phyloP scores from a whole-genome alignment of 2,888 invertebrate genomes.

The Erebia aethiops region DNA sequence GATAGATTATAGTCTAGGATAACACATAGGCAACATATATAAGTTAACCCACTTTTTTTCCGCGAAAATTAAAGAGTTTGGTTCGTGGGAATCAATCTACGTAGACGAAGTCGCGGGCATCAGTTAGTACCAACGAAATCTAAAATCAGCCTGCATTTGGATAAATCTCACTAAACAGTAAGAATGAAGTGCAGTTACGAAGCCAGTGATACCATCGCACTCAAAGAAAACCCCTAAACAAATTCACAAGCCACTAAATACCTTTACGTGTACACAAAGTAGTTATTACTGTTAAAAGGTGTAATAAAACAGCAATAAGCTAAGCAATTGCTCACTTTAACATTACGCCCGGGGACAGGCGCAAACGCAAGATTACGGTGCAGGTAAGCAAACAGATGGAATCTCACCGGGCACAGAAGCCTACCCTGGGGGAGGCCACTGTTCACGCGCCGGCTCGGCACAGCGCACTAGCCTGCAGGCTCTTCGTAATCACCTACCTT shows the following conservation, averaged over 20 bases:
- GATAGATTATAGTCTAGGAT: too few species aligned
- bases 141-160: too few species aligned
- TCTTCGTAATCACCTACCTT: constrained; percentile 54
- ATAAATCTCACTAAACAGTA: not conserved
- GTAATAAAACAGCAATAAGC: constrained; percentile 40
- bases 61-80: too few species aligned
- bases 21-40: too few species aligned
- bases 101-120: too few species aligned
- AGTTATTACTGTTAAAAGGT: constrained; percentile 35
- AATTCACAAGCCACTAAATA: constrained; percentile 11
- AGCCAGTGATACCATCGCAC: not conserved
- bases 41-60: too few species aligned
- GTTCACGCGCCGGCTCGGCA: constrained; percentile 43
- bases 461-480: constrained; percentile 55
- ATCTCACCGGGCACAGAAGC: constrained; percentile 62
- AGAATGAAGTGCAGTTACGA: not conserved
- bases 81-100: too few species aligned
- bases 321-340: constrained; percentile 48
- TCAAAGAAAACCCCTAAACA: not conserved
- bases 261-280: constrained; percentile 22
- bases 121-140: too few species aligned
- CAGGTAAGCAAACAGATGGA: constrained; percentile 50
- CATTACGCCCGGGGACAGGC: constrained; percentile 47
- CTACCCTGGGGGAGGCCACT: constrained; percentile 60
- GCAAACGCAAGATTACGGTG: constrained; percentile 49